These are phyloP conservation scores for Caerostris darwini DNA, from an alignment of 1,140 invertebrate genomes.

Conservation along the genomic window DNA sequence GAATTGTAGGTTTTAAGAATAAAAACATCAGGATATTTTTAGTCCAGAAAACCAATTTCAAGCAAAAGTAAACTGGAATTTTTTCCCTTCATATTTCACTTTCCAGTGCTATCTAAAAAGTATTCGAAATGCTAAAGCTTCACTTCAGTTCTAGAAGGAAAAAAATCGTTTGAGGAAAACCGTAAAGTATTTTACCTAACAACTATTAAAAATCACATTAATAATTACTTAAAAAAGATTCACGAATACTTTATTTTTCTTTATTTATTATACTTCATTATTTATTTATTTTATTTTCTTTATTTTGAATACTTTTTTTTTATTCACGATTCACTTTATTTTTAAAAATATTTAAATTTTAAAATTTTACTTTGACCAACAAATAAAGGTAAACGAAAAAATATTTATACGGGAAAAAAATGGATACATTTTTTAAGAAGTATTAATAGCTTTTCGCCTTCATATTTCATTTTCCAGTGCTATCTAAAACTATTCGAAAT, in stretches of 20 bases:
- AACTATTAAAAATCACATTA: background rate
- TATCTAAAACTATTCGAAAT: background rate
- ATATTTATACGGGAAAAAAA: background rate
- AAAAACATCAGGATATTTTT: background rate
- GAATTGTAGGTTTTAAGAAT: background rate
- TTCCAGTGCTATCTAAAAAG: background rate
- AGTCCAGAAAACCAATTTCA: slow-evolving; percentile 7
- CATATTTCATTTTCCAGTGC: background rate
- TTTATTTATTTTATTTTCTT: no score
- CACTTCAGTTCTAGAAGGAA: background rate
- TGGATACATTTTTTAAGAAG: background rate
- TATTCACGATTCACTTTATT: no score
- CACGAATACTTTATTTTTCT: no score
- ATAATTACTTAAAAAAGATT: no score
- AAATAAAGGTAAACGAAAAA: background rate
- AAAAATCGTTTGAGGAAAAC: background rate
- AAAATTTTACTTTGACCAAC: no score
- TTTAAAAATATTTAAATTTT: no score
- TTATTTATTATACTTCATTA: no score
- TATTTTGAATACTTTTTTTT: no score
- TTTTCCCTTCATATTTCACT: background rate
- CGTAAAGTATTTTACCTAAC: background rate
- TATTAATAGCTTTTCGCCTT: background rate
- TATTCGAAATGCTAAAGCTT: background rate
- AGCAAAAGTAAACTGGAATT: background rate